These are phyloP conservation scores for Polyommatus icarus DNA, from an alignment of 2,888 invertebrate genomes.

Conservation along the genomic window DNA sequence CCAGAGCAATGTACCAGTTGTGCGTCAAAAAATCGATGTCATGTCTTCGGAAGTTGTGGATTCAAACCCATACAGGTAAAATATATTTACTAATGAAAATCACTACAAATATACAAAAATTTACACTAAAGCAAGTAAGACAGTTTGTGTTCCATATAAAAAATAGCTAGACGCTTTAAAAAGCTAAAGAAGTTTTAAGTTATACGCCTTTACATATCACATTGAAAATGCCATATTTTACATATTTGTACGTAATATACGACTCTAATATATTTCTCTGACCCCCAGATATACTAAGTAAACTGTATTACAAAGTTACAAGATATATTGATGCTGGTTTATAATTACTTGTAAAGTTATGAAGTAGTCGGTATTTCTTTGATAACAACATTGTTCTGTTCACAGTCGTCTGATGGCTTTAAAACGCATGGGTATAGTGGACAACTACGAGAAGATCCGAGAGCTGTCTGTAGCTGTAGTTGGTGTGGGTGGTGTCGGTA, in stretches of 20 bases:
- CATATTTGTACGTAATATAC: background rate
- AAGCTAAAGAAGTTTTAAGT: background rate
- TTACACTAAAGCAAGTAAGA: background rate
- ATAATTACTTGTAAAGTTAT: background rate
- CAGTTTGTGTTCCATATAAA: background rate
- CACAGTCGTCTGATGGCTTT: slow-evolving; percentile 98
- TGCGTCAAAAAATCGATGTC: slow-evolving; percentile 88
- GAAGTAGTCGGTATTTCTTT: background rate
- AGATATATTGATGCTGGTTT: background rate
- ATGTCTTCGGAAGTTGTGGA: slow-evolving; percentile 99
- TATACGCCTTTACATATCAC: background rate
- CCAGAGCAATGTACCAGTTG: slow-evolving; percentile 62
- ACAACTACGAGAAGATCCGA: slow-evolving; percentile 97
- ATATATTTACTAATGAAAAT: background rate
- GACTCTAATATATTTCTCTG: background rate
- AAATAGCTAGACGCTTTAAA: background rate
- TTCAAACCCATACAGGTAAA: slow-evolving; percentile 97
- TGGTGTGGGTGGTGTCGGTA: slow-evolving; percentile 99
- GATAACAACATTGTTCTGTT: slow-evolving; percentile 38
- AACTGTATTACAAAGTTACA: background rate
- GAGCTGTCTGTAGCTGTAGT: slow-evolving; percentile 95
- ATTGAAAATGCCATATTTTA: background rate
- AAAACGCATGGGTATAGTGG: slow-evolving; percentile 99
- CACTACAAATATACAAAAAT: background rate
- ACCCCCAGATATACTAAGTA: background rate